Conservation (phyloP, 2,113 vertebrate species). For the Phalacrocorax aristotelis region DNA sequence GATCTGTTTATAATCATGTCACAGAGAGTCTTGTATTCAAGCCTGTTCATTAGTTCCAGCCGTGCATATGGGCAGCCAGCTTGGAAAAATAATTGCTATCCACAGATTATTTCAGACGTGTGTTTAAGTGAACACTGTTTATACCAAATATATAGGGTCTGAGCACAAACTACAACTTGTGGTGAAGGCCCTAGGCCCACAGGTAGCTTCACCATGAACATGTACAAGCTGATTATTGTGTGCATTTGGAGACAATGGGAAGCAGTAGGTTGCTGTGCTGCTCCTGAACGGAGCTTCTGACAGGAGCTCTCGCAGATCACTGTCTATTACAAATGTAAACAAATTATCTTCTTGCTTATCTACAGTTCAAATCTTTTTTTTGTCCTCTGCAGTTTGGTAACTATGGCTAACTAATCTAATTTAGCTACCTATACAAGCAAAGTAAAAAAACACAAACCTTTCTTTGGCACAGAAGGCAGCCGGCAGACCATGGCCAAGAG, state of each 20-base stretch:
- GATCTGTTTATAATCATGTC: neutral
- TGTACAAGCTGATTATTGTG: neutral
- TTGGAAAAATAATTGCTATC: conserved; percentile 34
- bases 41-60: conserved; percentile 15
- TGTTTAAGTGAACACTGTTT: conserved; percentile 6
- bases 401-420: neutral
- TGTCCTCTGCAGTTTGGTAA: neutral
- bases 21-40: neutral
- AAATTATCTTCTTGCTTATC: neutral
- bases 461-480: neutral
- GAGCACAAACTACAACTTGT: neutral
- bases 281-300: neutral
- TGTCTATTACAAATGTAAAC: neutral
- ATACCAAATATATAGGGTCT: neutral
- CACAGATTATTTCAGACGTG: neutral
- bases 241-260: neutral
- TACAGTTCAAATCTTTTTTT: neutral
- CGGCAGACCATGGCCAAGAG: neutral
- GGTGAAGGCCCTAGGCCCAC: neutral
- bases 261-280: neutral
- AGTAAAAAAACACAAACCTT: neutral
- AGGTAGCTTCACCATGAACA: neutral
- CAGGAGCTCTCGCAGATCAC: neutral
- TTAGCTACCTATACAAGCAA: neutral
- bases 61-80: neutral